Evolutionary conservation across 2,113 vertebrate species (phyloP).

Genomic region (Silurus meridionalis): DNA sequence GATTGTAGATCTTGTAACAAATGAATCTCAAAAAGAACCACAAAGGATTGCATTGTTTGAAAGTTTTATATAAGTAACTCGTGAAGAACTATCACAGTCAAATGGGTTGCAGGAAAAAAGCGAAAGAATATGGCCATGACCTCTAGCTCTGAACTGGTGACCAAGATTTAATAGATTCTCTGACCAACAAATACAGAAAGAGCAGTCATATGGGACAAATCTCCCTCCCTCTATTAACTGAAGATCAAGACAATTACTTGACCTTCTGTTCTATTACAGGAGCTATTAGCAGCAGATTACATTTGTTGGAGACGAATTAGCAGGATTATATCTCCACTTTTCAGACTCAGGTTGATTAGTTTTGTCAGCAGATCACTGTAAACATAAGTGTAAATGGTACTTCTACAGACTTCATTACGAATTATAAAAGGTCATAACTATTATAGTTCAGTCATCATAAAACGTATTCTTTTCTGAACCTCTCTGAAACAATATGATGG

Average conservation of each 20-base stretch:
- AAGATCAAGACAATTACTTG: constrained; percentile 20
- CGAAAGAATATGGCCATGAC: not conserved
- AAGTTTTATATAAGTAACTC: not conserved
- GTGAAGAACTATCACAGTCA: not conserved
- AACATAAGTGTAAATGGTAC: not conserved
- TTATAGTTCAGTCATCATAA: not conserved
- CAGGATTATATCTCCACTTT: constrained; percentile 21
- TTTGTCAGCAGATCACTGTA: not conserved
- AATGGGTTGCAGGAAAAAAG: not conserved
- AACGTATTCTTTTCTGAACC: not conserved
- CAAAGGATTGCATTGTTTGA: not conserved
- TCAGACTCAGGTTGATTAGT: not conserved
- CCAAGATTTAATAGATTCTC: constrained; percentile 11
- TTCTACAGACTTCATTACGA: not conserved
- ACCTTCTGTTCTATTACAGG: constrained; percentile 16
- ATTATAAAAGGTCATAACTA: not conserved
- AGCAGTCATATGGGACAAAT: constrained; percentile 14
- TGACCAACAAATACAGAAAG: not conserved
- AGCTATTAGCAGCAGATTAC: constrained; percentile 15
- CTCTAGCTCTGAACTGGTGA: not conserved
- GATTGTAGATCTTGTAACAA: not conserved
- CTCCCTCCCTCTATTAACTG: constrained; percentile 3
- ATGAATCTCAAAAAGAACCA: not conserved
- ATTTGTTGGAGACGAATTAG: not conserved
- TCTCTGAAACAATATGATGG: not conserved